phyloP scores from a whole-genome alignment of 2,113 vertebrate genomes.

The Mustela nigripes region DNA sequence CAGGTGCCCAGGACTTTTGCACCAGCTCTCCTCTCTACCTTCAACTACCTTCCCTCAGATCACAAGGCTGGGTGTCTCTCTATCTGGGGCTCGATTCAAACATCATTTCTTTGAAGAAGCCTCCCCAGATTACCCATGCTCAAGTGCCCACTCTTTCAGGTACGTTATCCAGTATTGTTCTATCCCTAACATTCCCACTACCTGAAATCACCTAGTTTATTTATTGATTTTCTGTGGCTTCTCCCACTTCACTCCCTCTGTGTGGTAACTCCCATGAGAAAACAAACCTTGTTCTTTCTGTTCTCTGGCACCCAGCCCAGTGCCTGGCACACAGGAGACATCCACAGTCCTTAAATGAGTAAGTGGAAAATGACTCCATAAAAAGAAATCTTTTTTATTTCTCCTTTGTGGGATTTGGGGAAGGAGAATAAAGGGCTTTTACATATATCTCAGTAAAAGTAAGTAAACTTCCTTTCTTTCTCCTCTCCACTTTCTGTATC shows the following conservation, averaged over 20 bases:
- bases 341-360: neutral
- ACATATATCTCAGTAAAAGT: neutral
- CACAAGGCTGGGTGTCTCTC: neutral
- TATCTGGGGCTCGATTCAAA: neutral
- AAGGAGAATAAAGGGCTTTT: slow-evolving; percentile 5
- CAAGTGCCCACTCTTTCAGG: neutral
- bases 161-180: no score
- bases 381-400: neutral
- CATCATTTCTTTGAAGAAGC: neutral
- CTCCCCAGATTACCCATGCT: neutral
- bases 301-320: neutral
- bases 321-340: neutral
- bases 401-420: neutral
- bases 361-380: neutral
- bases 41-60: neutral
- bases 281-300: neutral
- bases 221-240: neutral
- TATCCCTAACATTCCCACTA: neutral
- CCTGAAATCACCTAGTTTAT: neutral
- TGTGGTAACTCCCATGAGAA: neutral
- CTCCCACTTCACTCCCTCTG: neutral
- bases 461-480: neutral
- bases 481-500: slow-evolving; percentile 10
- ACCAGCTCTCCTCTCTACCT: neutral
- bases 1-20: neutral